These are phyloP conservation scores for Lymantria monacha DNA, from an alignment of 2,888 invertebrate species.

Conservation along the genomic window DNA sequence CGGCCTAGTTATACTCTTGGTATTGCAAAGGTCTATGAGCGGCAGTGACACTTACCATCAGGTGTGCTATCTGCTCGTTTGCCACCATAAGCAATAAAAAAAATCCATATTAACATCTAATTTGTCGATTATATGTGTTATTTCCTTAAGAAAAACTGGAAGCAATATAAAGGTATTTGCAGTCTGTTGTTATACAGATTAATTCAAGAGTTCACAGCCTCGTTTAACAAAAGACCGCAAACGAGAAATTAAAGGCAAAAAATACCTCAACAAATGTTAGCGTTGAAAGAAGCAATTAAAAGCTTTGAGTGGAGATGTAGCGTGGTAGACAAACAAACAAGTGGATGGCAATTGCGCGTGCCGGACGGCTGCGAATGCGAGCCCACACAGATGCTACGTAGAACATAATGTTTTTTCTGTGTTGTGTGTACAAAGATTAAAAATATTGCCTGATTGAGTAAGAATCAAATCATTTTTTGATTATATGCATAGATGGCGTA, in stretches of 20 bases:
- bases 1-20: too few relatives aligned
- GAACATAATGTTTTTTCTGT: background rate
- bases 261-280: slow-evolving; percentile 17
- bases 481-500: too few relatives aligned
- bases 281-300: slow-evolving; percentile 65
- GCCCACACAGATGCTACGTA: slow-evolving; percentile 13
- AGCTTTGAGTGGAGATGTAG: slow-evolving; percentile 49
- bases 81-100: too few relatives aligned
- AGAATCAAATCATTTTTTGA: too few relatives aligned
- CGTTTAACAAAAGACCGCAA: background rate
- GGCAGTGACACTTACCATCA: too few relatives aligned
- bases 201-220: background rate
- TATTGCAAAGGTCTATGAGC: too few relatives aligned
- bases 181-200: too few relatives aligned
- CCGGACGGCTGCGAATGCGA: slow-evolving; percentile 43
- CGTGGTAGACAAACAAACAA: slow-evolving; percentile 48
- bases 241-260: slow-evolving; percentile 16
- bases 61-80: too few relatives aligned
- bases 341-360: slow-evolving; percentile 58
- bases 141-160: too few relatives aligned
- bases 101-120: too few relatives aligned
- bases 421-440: background rate
- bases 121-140: too few relatives aligned
- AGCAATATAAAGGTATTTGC: too few relatives aligned
- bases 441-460: background rate